Evolutionary conservation across 1,140 invertebrate genomes (phyloP), one percentile per base, ranked within the genome.

Genomic region (Caenorhabditis briggsae): DNA sequence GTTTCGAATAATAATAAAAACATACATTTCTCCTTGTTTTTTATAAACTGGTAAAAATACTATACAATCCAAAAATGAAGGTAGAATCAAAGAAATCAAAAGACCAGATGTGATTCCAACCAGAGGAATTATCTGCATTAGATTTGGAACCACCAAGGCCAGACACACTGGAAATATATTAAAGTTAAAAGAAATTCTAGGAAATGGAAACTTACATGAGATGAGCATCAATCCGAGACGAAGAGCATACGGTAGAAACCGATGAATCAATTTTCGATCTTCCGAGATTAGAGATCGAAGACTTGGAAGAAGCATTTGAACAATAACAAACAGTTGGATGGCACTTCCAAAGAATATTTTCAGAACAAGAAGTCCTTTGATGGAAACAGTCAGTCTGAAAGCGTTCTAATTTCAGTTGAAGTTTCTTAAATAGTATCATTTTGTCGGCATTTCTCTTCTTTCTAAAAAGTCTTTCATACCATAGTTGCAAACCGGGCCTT

Each of bases 241-340:
- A 89, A 70, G 88, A 88, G 82, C 83, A 56, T 82, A 87, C 84
- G 82, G 85, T 20, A 56, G 84, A 86, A 56, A 55, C 87, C 9
- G 88, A 56, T 33, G 53, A 74, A 25, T 50, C 0, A 86, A 14
- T 93, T 93, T 90, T 94, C 94, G 18, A 96, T 93, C 83, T 93
- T 94, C 1, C 14, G 78, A 55, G 43, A 70, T 87, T 83, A 48
- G 46, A 7, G 64, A 23, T 12, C 82, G 43, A 96, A 78, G 70
- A 53, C 18, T 78, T 23, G 70, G 96, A 95, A 96, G 97, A 25
- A 97, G 94, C 85, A 97, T 96, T 88, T 95, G 95, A 91, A 97
- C 95, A 6, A 96, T 96, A 43, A 98, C 96, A 93, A 97, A 98
- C 89, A 97, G 96, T 93, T 97, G 96, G n/a, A 98, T 94, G 33